Base-by-base conservation (phyloP, 1,140 invertebrate species). In the Heliconius congener region DNA sequence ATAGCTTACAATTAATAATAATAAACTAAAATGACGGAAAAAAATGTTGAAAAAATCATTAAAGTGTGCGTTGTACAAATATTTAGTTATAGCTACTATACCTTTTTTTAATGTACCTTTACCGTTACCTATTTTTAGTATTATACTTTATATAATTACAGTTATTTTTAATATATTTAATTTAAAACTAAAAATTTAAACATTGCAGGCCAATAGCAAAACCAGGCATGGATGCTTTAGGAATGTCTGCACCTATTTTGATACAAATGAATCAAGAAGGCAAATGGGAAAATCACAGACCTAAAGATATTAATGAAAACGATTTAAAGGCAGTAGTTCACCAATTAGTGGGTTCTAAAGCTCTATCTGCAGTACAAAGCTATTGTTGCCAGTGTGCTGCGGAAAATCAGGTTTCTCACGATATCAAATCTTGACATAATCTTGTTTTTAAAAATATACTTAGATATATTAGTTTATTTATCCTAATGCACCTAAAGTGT, bases 191-290 rank as follows among this genome's bases (percentile, higher is more conserved):
- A 27, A 27, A 66, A 52, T 52, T 16, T 18, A 52, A 19, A 66
- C 11, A 71, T 71, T 82, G 50, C 80, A 94, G 92, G 8, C 91
- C 91, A 11, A 50, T 92, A 55, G 84, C 84, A 19, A 87, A 78
- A 76, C 87, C 92, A 30, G 91, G 91, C 0, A 91, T 92, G 78
- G 89, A 92, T 52, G 82, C 90, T 9, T 75, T 93, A 8, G 83
- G 81, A 34, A 89, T 91, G 82, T 85, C 91, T 34, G 91, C 91
- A 2, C 91, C 92, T 11, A 77, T 91, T 8, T 60, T 94, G 13
- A 86, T 94, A 1, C 88, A 92, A 78, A 88, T 93, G 84, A 94
- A 94, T 73, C 85, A 89, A 13, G 81, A 90, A 23, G 92, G 92
- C 11, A 90, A 91, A 88, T 94, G 92, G 92, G 86, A 92, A 50